Base-by-base conservation (phyloP, 2,797 vertebrate species). In the Etheostoma perlongum region DNA sequence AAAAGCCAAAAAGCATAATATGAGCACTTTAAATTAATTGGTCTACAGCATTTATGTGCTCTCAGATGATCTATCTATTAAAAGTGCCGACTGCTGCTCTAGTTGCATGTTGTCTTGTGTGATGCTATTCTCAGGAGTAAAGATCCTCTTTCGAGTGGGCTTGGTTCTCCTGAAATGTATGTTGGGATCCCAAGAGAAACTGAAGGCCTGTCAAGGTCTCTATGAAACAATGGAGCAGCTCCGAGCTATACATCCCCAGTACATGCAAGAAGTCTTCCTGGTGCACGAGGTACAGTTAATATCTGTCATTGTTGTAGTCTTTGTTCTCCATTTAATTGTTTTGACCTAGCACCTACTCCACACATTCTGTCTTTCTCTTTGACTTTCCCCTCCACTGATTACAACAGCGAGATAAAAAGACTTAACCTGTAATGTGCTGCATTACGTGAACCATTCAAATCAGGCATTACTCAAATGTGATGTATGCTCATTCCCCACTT, bases 161-260 rank as follows among this genome's bases (percentile, higher is more conserved):
- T 92, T 99, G 64, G 96, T 99, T 72, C 96, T 99, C 62, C 93
- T 99, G 70, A 98, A 96, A 79, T 96, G 95, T 68, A 96, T 95
- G 0, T 92, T 99, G 89, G 98, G 98, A 75, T 96, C 97, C 60
- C 97, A 96, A 0, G 98, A 99, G 87, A 99, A 98, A 85, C 94
- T 98, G 62, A 98, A 97, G 88, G 69, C 93, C 25, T 97, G 95
- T 87, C 97, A 96, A 82, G 98, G 98, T 82, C 96, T 97, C 77
- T 99, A 99, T 0, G 98, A 99, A 92, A 99, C 98, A 2, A 97
- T 99, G 92, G 96, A 98, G 92, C 92, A 91, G 81, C 96, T 99
- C 66, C 93, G 96, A 76, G 93, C 94, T 1, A 94, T 99, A 67
- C 94, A 94, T 74, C 93, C 96, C 18, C 96, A 95, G 90, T 97